Base-by-base conservation (phyloP, 1,140 invertebrate species). In the Papilio machaon region DNA sequence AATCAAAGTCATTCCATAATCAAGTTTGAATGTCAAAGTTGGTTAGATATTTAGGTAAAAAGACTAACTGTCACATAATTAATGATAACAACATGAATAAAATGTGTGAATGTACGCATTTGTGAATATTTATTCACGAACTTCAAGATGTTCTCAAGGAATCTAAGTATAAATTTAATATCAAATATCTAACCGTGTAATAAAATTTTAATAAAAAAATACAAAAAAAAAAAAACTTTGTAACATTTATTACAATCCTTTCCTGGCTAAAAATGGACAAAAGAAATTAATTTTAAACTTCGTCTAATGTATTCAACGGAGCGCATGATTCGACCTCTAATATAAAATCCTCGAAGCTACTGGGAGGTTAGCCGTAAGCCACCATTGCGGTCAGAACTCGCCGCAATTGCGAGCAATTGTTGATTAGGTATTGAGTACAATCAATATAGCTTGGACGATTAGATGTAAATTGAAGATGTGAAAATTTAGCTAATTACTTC, bases 231-330 rank as follows among this genome's bases (percentile, higher is more conserved):
- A 70, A 70, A 70, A 70, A 30, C 13, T 70, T 70, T 35, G 64
- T 35, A 76, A 76, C 30, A 47, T 30, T 30, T 81, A 77, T 52
- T 73, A 58, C 38, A 49, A 79, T 47, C 23, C 74, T 76, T 76
- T 76, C 2, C 43, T 2, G 0, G 10, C 10, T 23, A 76, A 76
- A 47, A 76, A 47, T 23, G 73, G 19, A 46, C 46, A 30, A 76
- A 76, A 76, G 46, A 76, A 76, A 76, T 49, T 75, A 79, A 67
- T 64, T 79, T 79, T 67, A 67, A 79, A 67, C 77, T 79, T 35
- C 58, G n/a, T 7, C 77, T 8, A 77, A 75, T 49, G 43, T 43
- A 43, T 38, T 78, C 77, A 79, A 64, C 23, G 77, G 77, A 79
- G 77, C 77, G 77, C 2, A 79, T 79, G 15, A 79, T 79, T 64